Percentiles rank a stretch among this genome's conserved stretches.
Evolutionary conservation across 2,797 vertebrate species (phyloP).

Genomic region (Tinamus major): DNA sequence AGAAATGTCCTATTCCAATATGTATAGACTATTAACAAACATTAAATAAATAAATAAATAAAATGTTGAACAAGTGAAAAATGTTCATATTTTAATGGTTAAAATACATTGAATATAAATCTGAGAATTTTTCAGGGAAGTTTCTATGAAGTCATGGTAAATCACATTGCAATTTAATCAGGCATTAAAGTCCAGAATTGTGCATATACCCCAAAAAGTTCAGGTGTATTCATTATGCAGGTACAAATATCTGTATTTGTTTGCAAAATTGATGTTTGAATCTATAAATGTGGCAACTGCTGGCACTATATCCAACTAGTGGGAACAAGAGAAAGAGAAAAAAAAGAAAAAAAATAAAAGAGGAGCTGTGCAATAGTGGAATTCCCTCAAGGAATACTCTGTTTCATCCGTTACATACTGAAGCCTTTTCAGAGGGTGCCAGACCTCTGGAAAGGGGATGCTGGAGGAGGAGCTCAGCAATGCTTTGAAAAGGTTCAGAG

Average conservation of each 20-base stretch:
- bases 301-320: background rate
- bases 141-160: background rate
- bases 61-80: background rate
- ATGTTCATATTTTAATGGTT: background rate
- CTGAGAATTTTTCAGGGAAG: background rate
- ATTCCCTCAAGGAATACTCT: conserved; percentile 54
- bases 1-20: background rate
- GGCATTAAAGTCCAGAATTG: background rate
- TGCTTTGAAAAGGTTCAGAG: conserved; percentile 34
- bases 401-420: conserved; percentile 53
- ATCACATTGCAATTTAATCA: background rate
- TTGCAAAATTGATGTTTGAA: background rate
- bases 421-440: conserved; percentile 65
- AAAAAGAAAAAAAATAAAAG: conserved; percentile 48
- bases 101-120: background rate
- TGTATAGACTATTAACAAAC: background rate
- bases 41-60: background rate
- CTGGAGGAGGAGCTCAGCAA: conserved; percentile 51
- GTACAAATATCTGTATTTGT: conserved; percentile 37
- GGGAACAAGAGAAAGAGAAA: conserved; percentile 45
- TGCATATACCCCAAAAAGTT: background rate
- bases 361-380: background rate
- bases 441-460: conserved; percentile 54
- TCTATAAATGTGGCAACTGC: background rate
- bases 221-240: conserved; percentile 15